Evolutionary conservation across 2,113 vertebrate species (phyloP), one percentile per base, ranked within the genome.

Genomic region (Erythrolamprus reginae): DNA sequence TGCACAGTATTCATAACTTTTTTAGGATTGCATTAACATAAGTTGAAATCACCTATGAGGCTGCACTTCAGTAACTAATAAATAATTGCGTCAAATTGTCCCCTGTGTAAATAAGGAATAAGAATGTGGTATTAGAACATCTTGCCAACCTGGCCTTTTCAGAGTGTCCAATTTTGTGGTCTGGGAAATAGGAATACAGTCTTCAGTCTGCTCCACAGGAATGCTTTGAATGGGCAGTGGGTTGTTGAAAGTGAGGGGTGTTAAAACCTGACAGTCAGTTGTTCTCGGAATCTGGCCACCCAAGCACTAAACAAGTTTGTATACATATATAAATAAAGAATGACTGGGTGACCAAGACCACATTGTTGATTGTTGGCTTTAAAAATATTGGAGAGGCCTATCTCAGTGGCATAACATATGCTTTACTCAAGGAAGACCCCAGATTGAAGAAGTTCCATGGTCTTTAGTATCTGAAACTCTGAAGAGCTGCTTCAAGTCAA

Each of bases 181-280:
- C 26, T 70, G 26, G 2, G 61, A 51, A 91, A 56, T 82, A 84
- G 88, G 52, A 52, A 87, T 53, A 38, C 48, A 90, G 85, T 85
- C 87, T 88, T 89, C 85, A 84, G 53, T 77, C 9, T 83, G 3
- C 61, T 47, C 90, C 90, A 8, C 90, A 91, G 53, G 84, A 89
- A 92, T 87, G 85, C 87, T 89, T 92, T 87, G 65, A 82, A 48
- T 61, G 91, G 52, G 24, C 84, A 89, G 8, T 61, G 15, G 77
- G 77, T 8, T 90, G 38, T 15, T 88, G 55, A 88, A 87, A 88
- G 33, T 53, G 42, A 33, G 77, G 45, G 23, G 84, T n/a, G 15
- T 93, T 52, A 88, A 88, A 92, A 48, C 88, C 77, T 92, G 4
- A 0, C 3, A 38, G 33, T 89, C 88, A 88, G 45, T 55, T 77